These are phyloP conservation scores for Tromatobia lineatoria DNA, from an alignment of 2,888 invertebrate genomes.

Conservation along the genomic window DNA sequence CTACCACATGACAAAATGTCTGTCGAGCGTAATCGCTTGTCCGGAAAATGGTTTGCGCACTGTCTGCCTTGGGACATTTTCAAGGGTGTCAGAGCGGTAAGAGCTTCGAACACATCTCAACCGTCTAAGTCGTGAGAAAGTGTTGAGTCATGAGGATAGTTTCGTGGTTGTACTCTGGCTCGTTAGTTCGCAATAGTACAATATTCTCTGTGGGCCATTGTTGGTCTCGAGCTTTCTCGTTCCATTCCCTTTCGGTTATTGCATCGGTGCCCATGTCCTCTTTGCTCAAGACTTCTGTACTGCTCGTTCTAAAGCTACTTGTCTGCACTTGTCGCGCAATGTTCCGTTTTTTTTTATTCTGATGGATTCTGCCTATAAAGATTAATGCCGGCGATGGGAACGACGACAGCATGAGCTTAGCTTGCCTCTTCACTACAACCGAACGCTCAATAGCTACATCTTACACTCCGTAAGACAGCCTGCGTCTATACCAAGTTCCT, in stretches of 20 bases:
- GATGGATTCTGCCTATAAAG: slow-evolving; percentile 1
- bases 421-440: slow-evolving; percentile 15
- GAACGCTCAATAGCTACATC: slow-evolving; percentile 14
- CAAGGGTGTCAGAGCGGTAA: slow-evolving; percentile 50
- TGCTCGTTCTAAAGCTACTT: neutral
- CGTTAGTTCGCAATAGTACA: slow-evolving; percentile 68
- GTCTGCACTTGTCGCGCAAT: neutral
- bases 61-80: slow-evolving; percentile 55
- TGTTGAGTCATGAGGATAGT: slow-evolving; percentile 68
- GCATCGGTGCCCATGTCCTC: slow-evolving; percentile 2
- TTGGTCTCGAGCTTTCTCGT: slow-evolving; percentile 44
- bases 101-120: slow-evolving; percentile 49
- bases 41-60: slow-evolving; percentile 22
- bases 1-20: slow-evolving; percentile 4
- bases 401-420: neutral
- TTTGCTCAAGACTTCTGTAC: neutral
- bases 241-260: slow-evolving; percentile 36
- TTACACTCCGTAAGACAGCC: slow-evolving; percentile 7
- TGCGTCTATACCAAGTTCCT: slow-evolving; percentile 17
- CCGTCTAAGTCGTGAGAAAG: slow-evolving; percentile 56
- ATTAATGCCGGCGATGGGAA: neutral
- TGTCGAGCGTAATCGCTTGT: slow-evolving; percentile 43
- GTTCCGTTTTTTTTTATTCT: neutral
- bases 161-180: slow-evolving; percentile 66
- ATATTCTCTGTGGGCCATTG: slow-evolving; percentile 68